Percentiles rank a stretch among this genome's conserved stretches.
These are phyloP conservation scores for Hipposideros armiger DNA, from an alignment of 2,113 vertebrate genomes.

Conservation along the genomic window DNA sequence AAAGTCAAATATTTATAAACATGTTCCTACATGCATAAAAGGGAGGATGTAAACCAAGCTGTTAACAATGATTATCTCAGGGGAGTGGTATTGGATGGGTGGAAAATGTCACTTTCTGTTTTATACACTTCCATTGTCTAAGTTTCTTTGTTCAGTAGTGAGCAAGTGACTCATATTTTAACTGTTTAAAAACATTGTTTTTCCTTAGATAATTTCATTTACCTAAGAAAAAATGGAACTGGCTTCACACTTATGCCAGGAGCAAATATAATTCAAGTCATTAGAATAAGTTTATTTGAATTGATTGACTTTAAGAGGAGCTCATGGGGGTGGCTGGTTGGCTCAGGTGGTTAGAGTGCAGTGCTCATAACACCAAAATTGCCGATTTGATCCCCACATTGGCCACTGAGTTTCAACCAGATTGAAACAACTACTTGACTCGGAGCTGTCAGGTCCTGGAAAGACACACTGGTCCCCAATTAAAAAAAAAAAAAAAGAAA, in stretches of 20 bases:
- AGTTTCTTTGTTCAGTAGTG: slow-evolving; percentile 48
- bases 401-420: too few species aligned
- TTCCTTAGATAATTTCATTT: slow-evolving; percentile 61
- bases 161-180: slow-evolving; percentile 54
- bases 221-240: slow-evolving; percentile 33
- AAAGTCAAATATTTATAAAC: slow-evolving; percentile 74
- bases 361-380: too few species aligned
- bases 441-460: too few species aligned
- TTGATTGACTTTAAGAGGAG: not conserved
- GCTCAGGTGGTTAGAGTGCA: too few species aligned
- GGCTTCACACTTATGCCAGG: not conserved
- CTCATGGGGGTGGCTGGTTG: too few species aligned
- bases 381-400: too few species aligned
- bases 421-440: too few species aligned
- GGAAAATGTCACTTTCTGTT: slow-evolving; percentile 73
- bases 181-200: slow-evolving; percentile 53
- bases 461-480: too few species aligned
- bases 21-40: slow-evolving; percentile 55
- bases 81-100: slow-evolving; percentile 1
- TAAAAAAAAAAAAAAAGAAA: too few species aligned
- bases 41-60: slow-evolving; percentile 62
- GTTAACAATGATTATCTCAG: slow-evolving; percentile 63
- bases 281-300: not conserved
- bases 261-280: not conserved
- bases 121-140: slow-evolving; percentile 61